Percentiles rank a stretch among this genome's conserved stretches.
These are phyloP conservation scores for Phalacrocorax aristotelis DNA, from an alignment of 2,113 vertebrate species.

Conservation along the genomic window DNA sequence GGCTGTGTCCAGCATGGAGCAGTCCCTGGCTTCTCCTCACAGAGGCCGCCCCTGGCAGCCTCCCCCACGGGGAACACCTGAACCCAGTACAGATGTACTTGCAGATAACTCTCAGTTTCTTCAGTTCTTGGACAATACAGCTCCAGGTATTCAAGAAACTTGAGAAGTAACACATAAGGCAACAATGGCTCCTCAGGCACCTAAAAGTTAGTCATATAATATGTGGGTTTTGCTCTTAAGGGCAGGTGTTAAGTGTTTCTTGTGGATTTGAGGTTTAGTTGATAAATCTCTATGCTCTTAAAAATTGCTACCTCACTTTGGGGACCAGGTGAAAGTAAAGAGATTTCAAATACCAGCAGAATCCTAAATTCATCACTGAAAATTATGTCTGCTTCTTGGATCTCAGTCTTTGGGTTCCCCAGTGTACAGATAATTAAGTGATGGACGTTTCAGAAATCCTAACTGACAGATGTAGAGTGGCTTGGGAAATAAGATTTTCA, in stretches of 20 bases:
- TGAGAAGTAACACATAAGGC: neutral
- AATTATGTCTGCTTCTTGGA: neutral
- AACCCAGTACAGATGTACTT: neutral
- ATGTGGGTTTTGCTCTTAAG: neutral
- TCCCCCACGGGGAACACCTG: neutral
- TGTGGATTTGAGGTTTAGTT: neutral
- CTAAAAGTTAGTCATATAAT: neutral
- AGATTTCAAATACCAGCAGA: neutral
- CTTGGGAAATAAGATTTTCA: slow-evolving; percentile 31
- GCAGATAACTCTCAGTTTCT: neutral
- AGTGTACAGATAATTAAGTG: neutral
- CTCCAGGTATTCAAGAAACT: neutral
- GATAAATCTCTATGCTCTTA: neutral
- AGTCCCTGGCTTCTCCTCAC: neutral
- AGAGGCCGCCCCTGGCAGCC: neutral
- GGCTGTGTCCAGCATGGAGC: accelerated
- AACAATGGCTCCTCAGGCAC: neutral
- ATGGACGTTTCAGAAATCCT: slow-evolving; percentile 14
- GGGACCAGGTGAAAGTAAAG: neutral
- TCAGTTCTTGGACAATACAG: neutral
- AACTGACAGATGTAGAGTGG: neutral
- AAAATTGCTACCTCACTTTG: neutral
- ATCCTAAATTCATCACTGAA: neutral
- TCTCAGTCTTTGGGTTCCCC: neutral
- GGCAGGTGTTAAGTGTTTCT: neutral